phyloP scores from a whole-genome alignment of 2,113 vertebrate species.

The Onychostruthus taczanowskii region DNA sequence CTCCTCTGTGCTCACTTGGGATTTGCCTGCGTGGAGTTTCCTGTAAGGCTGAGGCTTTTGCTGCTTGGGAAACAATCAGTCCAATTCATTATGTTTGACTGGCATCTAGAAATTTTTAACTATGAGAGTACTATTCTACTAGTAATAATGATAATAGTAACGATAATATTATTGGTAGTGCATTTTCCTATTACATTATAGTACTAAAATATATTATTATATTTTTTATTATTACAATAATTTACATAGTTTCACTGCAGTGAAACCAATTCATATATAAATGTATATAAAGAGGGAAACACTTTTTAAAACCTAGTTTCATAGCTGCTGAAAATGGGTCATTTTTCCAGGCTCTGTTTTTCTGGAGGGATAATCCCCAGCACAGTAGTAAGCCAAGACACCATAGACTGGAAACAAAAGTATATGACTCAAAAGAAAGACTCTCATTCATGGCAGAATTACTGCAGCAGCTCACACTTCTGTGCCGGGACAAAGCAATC shows the following conservation, averaged over 20 bases:
- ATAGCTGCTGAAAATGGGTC: constrained; percentile 23
- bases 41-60: not conserved
- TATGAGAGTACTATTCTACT: not conserved
- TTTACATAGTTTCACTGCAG: not conserved
- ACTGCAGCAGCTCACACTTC: constrained; percentile 48
- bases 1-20: not conserved
- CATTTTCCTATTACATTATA: not conserved
- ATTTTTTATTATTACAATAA: constrained; percentile 17
- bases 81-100: not conserved
- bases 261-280: not conserved
- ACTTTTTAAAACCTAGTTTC: not conserved
- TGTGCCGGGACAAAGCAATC: constrained; percentile 28
- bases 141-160: not conserved
- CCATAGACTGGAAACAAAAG: constrained; percentile 44
- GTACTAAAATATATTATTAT: not conserved
- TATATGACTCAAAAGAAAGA: constrained; percentile 51
- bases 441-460: constrained; percentile 54
- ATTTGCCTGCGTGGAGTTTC: not conserved
- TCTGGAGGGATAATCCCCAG: constrained; percentile 44
- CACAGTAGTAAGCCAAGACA: constrained; percentile 44
- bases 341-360: constrained; percentile 35
- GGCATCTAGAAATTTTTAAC: not conserved
- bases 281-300: not conserved
- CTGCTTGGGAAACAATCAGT: not conserved
- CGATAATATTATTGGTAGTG: not conserved